Evolutionary conservation across 2,888 invertebrate genomes (phyloP), one percentile per base, ranked within the genome.

Genomic region (Philhelius pedissequus): DNA sequence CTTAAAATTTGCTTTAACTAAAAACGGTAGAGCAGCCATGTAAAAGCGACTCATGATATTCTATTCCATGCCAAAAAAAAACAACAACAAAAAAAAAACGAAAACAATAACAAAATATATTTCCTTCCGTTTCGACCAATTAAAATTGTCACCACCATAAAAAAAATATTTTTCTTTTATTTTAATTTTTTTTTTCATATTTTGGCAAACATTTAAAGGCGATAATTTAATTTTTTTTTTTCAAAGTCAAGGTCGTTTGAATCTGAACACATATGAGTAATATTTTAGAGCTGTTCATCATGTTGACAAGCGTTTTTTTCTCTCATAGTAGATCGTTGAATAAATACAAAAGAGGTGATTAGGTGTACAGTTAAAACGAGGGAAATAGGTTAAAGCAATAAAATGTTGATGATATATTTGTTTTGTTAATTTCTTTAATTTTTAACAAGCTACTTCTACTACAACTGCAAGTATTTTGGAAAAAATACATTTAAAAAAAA

Each of bases 171-270:
- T 20, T 40, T 60, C 40, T 27, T 18, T 15, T 22, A 20, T 5
- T 25, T 15, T 7, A 25, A 11, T 9, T 40, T 40, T 58, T 9
- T 40, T 40, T 58, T 40, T 11, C 58, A 40, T 15, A n/a, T 60
- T 60, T 60, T 60, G 40, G 60, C 60, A 60, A 40, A 38, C n/a
- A 40, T 18, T 60, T 40, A n/a, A n/a, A 25, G 25, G 60, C 40
- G 60, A 60, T 60, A 60, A 60, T 40, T 60, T 43, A 40, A 40
- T 7, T n/a, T 38, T 35, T 18, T 13, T 22, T 22, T 38, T 60
- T 60, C 40, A 60, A 60, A 60, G 60, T 60, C 60, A 60, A 60
- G 60, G 60, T 40, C 60, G 38, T 27, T 27, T 60, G 40, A 40
- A 60, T 25, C 32, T 7, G 7, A 40, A 60, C 6, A n/a, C 25